Evolutionary conservation across 2,113 vertebrate species (phyloP).

Genomic region (Chlorodrepanis virens): DNA sequence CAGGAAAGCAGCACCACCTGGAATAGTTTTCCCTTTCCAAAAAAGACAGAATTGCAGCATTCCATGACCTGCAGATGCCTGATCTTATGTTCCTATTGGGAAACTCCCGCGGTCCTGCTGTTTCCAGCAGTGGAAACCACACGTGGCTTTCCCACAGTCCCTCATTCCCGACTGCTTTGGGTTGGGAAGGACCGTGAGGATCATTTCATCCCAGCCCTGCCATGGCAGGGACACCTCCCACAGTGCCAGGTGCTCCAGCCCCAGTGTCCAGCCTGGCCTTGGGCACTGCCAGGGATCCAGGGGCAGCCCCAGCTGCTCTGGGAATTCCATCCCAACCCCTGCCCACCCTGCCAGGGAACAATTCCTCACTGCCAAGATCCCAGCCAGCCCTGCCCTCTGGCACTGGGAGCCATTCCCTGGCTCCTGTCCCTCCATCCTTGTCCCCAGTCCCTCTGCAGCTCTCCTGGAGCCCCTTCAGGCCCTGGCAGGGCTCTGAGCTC

Average conservation of each 20-base stretch:
- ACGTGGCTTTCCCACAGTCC: rapidly evolving
- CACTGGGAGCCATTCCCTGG: no score
- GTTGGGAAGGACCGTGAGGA: not conserved
- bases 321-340: not conserved
- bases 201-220: not conserved
- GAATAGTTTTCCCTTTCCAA: not conserved
- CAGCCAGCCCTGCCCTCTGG: no score
- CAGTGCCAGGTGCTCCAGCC: not conserved
- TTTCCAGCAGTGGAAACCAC: not conserved
- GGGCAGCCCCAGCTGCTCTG: not conserved
- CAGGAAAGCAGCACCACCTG: not conserved
- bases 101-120: not conserved
- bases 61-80: not conserved
- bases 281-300: not conserved
- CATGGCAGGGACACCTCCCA: not conserved
- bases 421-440: no score
- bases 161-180: not conserved
- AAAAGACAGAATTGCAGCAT: not conserved
- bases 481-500: no score
- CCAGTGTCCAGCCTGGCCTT: not conserved
- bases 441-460: no score
- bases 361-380: no score
- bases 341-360: no score
- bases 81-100: rapidly evolving
- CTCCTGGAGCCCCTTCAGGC: no score